Percentiles rank a stretch among this genome's conserved stretches.
phyloP scores from a whole-genome alignment of 2,888 invertebrate genomes.

The Noctua pronuba region DNA sequence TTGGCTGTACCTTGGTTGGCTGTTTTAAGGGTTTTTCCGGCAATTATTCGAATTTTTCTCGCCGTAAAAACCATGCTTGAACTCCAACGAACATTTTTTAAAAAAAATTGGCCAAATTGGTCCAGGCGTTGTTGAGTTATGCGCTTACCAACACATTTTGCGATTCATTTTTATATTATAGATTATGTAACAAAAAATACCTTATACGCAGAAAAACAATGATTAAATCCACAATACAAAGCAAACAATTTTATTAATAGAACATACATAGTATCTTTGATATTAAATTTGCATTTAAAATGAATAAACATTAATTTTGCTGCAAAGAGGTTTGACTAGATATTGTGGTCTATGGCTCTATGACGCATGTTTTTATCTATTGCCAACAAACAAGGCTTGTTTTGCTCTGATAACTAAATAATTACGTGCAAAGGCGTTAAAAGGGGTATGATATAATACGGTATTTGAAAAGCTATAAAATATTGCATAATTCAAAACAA shows the following conservation, averaged over 20 bases:
- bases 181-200: not conserved
- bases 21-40: no score
- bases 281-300: slow-evolving; percentile 20
- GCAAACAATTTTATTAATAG: not conserved
- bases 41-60: no score
- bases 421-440: not conserved
- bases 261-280: not conserved
- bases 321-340: slow-evolving; percentile 1
- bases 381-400: slow-evolving; percentile 5
- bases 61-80: no score
- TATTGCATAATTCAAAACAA: slow-evolving; percentile 1
- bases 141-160: no score
- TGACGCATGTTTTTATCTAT: slow-evolving; percentile 15
- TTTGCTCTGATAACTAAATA: slow-evolving; percentile 11
- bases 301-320: not conserved
- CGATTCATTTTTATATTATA: no score
- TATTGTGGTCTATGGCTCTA: not conserved
- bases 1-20: no score
- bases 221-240: not conserved
- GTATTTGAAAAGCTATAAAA: not conserved
- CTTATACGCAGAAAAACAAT: not conserved
- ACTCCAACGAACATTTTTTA: no score
- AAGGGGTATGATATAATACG: not conserved
- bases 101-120: no score
- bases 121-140: no score